Conservation (phyloP, 2,797 vertebrate species). For the Notoglanidium macrostoma region DNA sequence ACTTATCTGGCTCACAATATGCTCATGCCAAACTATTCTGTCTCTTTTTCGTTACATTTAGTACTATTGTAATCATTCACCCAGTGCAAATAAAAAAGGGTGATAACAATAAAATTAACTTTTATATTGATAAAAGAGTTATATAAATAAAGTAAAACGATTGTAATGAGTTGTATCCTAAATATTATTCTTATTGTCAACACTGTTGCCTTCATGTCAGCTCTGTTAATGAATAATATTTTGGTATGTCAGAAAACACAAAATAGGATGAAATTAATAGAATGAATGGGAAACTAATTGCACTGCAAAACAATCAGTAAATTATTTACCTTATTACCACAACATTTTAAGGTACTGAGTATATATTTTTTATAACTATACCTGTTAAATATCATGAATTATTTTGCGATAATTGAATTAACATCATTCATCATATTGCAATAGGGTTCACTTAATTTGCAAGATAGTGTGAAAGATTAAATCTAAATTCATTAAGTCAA, state of each 20-base stretch:
- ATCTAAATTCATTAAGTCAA: background rate
- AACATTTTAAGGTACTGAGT: background rate
- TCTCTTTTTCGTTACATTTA: too few species aligned
- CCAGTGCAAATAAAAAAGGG: background rate
- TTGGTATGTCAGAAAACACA: background rate
- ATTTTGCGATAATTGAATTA: too few species aligned
- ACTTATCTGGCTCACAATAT: too few species aligned
- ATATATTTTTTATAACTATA: background rate
- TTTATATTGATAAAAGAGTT: background rate
- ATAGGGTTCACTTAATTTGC: background rate
- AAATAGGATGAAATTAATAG: background rate
- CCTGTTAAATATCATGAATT: too few species aligned
- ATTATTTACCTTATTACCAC: background rate
- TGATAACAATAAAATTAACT: background rate
- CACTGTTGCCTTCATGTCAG: background rate
- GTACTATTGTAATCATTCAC: background rate
- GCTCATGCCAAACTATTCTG: too few species aligned
- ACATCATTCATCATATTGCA: background rate
- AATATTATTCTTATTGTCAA: background rate
- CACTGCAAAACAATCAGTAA: background rate
- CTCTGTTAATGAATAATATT: background rate
- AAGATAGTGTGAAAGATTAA: background rate
- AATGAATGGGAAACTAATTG: background rate
- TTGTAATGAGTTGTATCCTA: background rate
- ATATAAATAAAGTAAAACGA: background rate